Conservation (phyloP, 2,888 invertebrate species). For the Drosophila mayaguana region DNA sequence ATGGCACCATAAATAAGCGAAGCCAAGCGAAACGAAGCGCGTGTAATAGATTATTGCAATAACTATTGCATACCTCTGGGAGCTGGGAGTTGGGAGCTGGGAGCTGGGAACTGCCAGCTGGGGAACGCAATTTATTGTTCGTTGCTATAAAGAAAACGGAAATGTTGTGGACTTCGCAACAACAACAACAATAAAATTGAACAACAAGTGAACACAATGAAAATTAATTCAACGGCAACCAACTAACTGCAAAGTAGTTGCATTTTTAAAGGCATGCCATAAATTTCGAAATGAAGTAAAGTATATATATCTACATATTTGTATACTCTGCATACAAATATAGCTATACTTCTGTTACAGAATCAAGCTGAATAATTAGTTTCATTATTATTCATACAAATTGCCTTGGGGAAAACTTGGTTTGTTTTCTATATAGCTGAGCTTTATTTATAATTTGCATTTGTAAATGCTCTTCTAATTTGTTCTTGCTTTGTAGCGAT, state of each 20-base stretch:
- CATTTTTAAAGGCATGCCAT: background rate
- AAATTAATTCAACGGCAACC: conserved; percentile 14
- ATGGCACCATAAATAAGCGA: conserved; percentile 71
- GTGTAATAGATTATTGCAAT: conserved; percentile 75
- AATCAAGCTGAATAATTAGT: background rate
- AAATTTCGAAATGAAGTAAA: background rate
- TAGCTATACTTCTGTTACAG: no score
- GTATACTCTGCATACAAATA: no score
- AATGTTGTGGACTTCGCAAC: conserved; percentile 47
- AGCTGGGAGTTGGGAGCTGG: conserved; percentile 17
- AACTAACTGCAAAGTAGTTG: conserved; percentile 2
- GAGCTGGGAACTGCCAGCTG: conserved; percentile 13
- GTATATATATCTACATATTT: background rate
- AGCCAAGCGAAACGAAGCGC: conserved; percentile 45
- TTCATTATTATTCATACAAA: background rate
- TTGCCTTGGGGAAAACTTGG: background rate
- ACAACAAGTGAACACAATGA: conserved; percentile 30
- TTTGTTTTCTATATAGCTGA: background rate
- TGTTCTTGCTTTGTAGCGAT: background rate
- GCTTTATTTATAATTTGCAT: background rate
- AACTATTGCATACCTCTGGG: conserved; percentile 67
- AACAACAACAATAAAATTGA: conserved; percentile 20
- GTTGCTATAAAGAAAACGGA: conserved; percentile 49
- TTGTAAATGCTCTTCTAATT: background rate
- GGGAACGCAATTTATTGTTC: conserved; percentile 64